These are phyloP conservation scores for Drosophila algonquin DNA, from an alignment of 2,888 invertebrate genomes.

Conservation along the genomic window DNA sequence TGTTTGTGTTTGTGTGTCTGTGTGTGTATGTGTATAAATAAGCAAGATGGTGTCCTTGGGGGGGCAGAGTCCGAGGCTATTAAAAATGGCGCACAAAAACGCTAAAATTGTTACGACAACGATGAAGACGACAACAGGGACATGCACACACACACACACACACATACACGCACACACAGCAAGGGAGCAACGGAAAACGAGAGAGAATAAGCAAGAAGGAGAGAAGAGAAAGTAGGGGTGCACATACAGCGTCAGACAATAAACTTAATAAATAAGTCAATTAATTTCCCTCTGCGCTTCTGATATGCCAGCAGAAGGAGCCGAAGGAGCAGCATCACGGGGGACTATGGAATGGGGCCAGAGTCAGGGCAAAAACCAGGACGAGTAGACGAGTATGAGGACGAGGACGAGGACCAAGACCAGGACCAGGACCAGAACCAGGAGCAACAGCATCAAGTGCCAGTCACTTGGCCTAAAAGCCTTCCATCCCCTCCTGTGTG, in stretches of 20 bases:
- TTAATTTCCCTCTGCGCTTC: slow-evolving; percentile 66
- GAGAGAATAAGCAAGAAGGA: neutral
- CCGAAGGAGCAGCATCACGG: too few species aligned
- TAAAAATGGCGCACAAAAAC: slow-evolving; percentile 73
- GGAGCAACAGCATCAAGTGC: slow-evolving; percentile 56
- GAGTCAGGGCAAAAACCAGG: slow-evolving; percentile 9
- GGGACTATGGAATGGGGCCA: neutral
- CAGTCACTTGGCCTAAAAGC: slow-evolving; percentile 41
- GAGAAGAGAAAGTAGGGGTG: slow-evolving; percentile 5
- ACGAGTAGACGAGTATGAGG: too few species aligned
- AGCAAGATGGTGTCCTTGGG: slow-evolving; percentile 61
- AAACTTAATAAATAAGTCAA: slow-evolving; percentile 80
- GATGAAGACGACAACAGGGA: slow-evolving; percentile 42
- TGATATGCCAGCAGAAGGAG: slow-evolving; percentile 58
- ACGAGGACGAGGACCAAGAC: slow-evolving; percentile 1
- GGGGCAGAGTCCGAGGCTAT: slow-evolving; percentile 71
- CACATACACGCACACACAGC: neutral
- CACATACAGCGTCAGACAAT: slow-evolving; percentile 57
- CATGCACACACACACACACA: slow-evolving; percentile 5
- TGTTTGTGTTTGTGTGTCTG: slow-evolving; percentile 28
- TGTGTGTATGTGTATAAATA: slow-evolving; percentile 45
- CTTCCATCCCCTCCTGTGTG: neutral
- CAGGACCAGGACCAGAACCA: neutral
- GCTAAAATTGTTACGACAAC: slow-evolving; percentile 73
- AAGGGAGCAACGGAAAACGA: slow-evolving; percentile 4